phyloP scores from a whole-genome alignment of 1,140 invertebrate species.

The Drosophila simulans region DNA sequence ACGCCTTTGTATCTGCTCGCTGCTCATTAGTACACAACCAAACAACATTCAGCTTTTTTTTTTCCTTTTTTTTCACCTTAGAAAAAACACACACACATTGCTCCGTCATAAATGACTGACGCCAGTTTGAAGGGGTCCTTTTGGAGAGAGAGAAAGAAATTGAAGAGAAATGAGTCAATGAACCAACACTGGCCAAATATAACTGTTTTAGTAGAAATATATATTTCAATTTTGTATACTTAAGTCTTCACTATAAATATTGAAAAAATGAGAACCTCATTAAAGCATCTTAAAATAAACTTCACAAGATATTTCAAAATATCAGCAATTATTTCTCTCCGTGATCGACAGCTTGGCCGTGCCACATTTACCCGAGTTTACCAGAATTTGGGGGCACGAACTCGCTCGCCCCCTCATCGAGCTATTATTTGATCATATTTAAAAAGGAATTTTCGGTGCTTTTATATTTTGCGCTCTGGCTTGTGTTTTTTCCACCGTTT shows the following conservation, averaged over 20 bases:
- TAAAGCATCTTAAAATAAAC: not conserved
- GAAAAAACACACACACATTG: conserved; percentile 56
- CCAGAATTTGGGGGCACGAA: conserved; percentile 4
- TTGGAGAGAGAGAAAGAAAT: not conserved
- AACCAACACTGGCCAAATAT: not conserved
- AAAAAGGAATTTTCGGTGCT: conserved; percentile 74
- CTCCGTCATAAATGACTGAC: conserved; percentile 74
- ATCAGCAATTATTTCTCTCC: too few relatives aligned
- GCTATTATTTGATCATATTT: conserved; percentile 80
- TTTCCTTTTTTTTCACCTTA: conserved; percentile 2
- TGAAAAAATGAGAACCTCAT: not conserved
- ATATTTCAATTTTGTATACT: too few relatives aligned
- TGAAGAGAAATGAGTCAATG: not conserved
- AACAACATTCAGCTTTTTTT: conserved; percentile 1
- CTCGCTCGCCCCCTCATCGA: conserved; percentile 4
- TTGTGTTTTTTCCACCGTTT: not conserved
- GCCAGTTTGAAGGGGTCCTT: conserved; percentile 37
- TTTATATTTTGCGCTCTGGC: conserved; percentile 20
- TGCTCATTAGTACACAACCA: conserved; percentile 69
- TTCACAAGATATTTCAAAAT: too few relatives aligned
- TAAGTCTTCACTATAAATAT: too few relatives aligned
- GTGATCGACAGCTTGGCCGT: conserved; percentile 58
- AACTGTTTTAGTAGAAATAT: too few relatives aligned
- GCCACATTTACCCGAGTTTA: conserved; percentile 31
- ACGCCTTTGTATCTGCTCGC: conserved; percentile 11